Evolutionary conservation across 2,888 invertebrate species (phyloP), one percentile per base, ranked within the genome.

Genomic region (Drosophila meridiana): DNA sequence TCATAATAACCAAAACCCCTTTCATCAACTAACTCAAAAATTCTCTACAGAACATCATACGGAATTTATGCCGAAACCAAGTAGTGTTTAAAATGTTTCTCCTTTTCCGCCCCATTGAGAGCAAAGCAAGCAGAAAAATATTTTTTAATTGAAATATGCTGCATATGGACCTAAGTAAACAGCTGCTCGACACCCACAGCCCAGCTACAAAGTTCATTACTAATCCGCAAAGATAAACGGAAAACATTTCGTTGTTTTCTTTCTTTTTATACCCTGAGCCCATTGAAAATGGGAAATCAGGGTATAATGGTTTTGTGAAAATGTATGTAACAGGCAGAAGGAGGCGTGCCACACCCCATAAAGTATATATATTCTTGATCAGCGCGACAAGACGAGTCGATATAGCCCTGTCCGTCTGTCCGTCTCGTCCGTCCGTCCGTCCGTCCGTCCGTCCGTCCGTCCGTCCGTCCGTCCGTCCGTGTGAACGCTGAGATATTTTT

Each of bases 221-320:
- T 90, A 90, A 90, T 90, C 91, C 73, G 83, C 76, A 76, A 87
- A 90, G 91, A 92, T 87, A 91, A 89, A 89, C 91, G 73, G 76
- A 42, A 69, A 73, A 85, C 79, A 52, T 40, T 40, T 50, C 50
- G n/a, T n/a, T 32, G 2, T 9, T 32, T 3, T 48, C 8, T 83
- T 89, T 83, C 80, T 6, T n/a, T 32, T 32, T n/a, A n/a, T n/a
- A n/a, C n/a, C n/a, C n/a, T n/a, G n/a, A n/a, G n/a, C n/a, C n/a
- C n/a, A n/a, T n/a, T n/a, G n/a, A n/a, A n/a, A n/a, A n/a, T n/a
- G n/a, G n/a, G n/a, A n/a, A n/a, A n/a, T n/a, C n/a, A n/a, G n/a
- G n/a, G n/a, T n/a, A n/a, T n/a, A n/a, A n/a, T n/a, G n/a, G n/a
- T n/a, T n/a, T n/a, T n/a, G n/a, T n/a, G n/a, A n/a, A n/a, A n/a